phyloP scores from a whole-genome alignment of 2,113 vertebrate species.

The Andinoacara biseriatus region DNA sequence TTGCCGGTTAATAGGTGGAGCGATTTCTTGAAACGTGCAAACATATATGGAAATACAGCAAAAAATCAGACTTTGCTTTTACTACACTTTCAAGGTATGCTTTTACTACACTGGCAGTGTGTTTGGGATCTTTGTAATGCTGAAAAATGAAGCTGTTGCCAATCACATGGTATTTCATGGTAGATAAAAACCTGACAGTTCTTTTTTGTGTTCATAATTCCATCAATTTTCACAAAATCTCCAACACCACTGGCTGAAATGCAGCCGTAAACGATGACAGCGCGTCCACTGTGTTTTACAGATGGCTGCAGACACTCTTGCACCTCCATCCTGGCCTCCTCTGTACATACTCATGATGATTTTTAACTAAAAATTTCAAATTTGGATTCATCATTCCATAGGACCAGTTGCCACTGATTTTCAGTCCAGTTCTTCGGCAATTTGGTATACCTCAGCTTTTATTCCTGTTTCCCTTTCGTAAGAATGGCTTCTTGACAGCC shows the following conservation, averaged over 20 bases:
- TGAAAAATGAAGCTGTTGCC: background rate
- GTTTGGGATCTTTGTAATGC: no score
- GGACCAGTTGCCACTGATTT: background rate
- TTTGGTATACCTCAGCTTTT: background rate
- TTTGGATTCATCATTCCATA: background rate
- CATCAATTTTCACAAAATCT: background rate
- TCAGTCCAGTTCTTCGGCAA: background rate
- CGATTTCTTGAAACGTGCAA: background rate
- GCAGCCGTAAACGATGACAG: background rate
- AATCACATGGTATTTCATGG: background rate
- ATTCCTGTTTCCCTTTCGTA: background rate
- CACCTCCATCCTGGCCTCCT: background rate
- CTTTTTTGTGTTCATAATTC: background rate
- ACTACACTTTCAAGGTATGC: no score
- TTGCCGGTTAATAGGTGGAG: background rate
- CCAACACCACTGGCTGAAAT: background rate
- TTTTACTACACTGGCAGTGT: no score
- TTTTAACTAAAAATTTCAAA: background rate
- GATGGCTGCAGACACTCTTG: background rate
- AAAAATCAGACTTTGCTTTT: no score
- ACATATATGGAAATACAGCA: background rate
- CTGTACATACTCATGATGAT: background rate
- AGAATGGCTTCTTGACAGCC: background rate
- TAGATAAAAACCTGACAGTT: fast-evolving
- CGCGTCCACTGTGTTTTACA: background rate